Evolutionary conservation across 2,888 invertebrate species (phyloP).

Genomic region (Timema podura): DNA sequence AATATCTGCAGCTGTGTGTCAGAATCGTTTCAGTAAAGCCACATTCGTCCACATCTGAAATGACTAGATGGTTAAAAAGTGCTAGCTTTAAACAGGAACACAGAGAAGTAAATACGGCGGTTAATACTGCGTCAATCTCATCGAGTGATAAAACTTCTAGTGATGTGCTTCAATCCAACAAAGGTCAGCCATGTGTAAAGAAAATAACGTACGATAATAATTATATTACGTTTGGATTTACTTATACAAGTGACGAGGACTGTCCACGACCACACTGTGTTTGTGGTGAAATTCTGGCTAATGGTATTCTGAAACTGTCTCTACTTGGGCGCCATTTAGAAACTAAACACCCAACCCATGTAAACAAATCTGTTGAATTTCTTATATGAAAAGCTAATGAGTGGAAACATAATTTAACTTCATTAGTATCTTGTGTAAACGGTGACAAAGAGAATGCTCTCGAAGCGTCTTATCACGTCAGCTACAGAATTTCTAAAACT

Average conservation of each 20-base stretch:
- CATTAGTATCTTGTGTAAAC: background rate
- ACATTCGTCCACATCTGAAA: too few relatives aligned
- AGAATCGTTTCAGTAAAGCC: too few relatives aligned
- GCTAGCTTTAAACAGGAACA: background rate
- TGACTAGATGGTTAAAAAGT: background rate
- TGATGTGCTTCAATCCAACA: background rate
- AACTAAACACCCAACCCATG: background rate
- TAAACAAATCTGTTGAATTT: background rate
- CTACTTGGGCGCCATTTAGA: background rate
- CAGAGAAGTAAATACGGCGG: background rate
- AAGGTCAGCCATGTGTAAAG: background rate
- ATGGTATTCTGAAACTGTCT: background rate
- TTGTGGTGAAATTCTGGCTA: conserved; percentile 3
- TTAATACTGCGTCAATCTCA: background rate
- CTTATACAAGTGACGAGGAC: background rate
- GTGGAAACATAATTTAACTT: background rate
- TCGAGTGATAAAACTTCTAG: background rate
- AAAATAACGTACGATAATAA: background rate
- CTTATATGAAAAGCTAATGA: background rate
- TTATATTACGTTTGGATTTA: background rate
- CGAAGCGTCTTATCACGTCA: background rate
- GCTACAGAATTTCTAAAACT: too few relatives aligned
- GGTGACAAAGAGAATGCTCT: background rate
- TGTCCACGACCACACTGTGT: background rate
- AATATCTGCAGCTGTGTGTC: too few relatives aligned